Base-by-base conservation (phyloP, 35 echinoderm and acorn worm genomes). In the Acanthaster planci region DNA sequence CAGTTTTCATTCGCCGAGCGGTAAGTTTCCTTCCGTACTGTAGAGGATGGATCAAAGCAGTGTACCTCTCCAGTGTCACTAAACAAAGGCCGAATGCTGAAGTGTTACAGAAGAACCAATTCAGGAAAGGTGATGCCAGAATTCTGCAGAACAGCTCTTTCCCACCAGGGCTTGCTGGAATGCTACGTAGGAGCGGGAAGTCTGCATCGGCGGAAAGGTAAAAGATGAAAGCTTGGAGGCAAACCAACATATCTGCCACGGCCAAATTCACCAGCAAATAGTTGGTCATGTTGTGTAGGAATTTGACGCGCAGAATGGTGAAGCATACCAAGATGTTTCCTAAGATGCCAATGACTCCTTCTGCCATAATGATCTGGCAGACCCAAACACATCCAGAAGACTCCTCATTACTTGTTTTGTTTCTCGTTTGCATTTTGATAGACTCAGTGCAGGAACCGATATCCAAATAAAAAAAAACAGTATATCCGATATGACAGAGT, bases 271-370 rank as follows among this genome's bases (percentile, higher is more conserved):
- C 64, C 64, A 72, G 26, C 34, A 72, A 29, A 34, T 72, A 72
- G 26, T 72, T 72, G 22, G 64, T 72, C 64, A 31, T 72, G 34
- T 72, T 72, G 34, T 72, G 64, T 31, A 72, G 29, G 26, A 31
- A 72, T 72, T 72, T 72, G 34, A 34, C 34, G 9, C 34, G 26
- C 14, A 72, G 23, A 34, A 72, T 72, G 0, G 30, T 26, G 14
- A 72, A 31, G 10, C 64, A 72, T 3, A 34, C 64, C 7, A 72
- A 34, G 64, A 34, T 21, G 15, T 72, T 72, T 72, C 26, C 8
- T 31, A 34, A 7, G 26, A 72, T 26, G 5, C 64, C 64, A 31
- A 72, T 1, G 1, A 72, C 26, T 12, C 64, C 34, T 34, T 72
- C 29, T 1, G 23, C 64, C 64, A 72, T 72, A 27, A 26, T 72